These are phyloP conservation scores for Cyanoramphus novaezelandiae DNA, from an alignment of 2,113 vertebrate genomes.

Conservation along the genomic window DNA sequence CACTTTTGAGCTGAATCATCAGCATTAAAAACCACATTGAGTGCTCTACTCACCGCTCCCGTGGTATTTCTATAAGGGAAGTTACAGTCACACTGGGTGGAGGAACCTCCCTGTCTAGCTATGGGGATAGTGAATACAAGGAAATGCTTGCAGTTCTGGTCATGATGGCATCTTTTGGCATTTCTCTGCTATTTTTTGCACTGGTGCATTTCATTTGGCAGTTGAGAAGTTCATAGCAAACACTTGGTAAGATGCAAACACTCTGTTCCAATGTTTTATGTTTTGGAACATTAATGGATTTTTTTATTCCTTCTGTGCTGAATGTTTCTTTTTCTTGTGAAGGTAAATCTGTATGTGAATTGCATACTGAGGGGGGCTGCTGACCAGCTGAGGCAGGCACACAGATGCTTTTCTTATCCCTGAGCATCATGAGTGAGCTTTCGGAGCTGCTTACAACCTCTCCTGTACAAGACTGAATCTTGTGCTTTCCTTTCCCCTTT, in stretches of 20 bases:
- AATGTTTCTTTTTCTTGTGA: slow-evolving; percentile 26
- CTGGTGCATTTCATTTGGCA: slow-evolving; percentile 39
- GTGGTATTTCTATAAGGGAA: slow-evolving; percentile 64
- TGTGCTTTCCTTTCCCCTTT: background rate
- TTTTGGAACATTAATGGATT: background rate
- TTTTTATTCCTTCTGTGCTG: background rate
- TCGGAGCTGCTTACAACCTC: background rate
- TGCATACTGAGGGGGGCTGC: background rate
- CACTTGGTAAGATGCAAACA: slow-evolving; percentile 23
- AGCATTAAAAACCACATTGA: slow-evolving; percentile 52
- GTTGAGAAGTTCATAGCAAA: slow-evolving; percentile 14
- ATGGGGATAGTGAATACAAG: slow-evolving; percentile 62
- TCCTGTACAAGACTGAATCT: background rate
- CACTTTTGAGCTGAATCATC: slow-evolving; percentile 61
- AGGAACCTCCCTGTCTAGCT: slow-evolving; percentile 69
- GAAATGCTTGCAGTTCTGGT: slow-evolving; percentile 69
- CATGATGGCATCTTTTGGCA: slow-evolving; percentile 41
- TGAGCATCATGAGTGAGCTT: background rate
- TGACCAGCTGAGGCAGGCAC: background rate
- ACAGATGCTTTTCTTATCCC: background rate
- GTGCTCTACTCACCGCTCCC: background rate
- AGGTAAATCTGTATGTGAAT: slow-evolving; percentile 22
- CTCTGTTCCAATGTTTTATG: background rate
- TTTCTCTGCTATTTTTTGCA: slow-evolving; percentile 62
- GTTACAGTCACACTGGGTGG: slow-evolving; percentile 57